Conservation (phyloP, 2,113 vertebrate species). For the Myxocyprinus asiaticus region DNA sequence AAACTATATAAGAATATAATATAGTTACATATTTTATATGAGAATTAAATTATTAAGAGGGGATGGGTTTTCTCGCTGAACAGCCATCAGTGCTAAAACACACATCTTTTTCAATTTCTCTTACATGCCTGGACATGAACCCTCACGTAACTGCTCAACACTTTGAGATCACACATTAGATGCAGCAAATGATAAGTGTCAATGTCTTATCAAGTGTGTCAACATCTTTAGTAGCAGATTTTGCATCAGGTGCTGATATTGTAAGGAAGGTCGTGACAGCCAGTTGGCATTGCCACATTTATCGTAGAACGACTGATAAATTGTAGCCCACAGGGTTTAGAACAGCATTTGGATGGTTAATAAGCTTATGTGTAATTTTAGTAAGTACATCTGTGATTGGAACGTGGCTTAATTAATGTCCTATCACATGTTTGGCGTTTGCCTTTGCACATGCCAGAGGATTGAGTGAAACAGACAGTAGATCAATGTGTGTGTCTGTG, state of each 20-base stretch:
- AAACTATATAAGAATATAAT: no score
- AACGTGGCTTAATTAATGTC: conserved; percentile 24
- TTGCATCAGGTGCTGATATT: not conserved
- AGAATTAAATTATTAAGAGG: no score
- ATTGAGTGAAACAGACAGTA: not conserved
- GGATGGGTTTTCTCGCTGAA: no score
- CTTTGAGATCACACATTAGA: not conserved
- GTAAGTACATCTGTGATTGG: conserved; percentile 25
- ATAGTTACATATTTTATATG: no score
- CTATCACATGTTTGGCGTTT: conserved; percentile 25
- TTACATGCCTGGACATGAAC: no score
- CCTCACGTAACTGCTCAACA: not conserved
- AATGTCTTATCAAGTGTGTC: not conserved
- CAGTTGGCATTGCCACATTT: not conserved
- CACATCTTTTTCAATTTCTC: no score
- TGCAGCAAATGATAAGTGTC: not conserved
- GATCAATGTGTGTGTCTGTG: not conserved
- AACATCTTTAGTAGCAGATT: not conserved
- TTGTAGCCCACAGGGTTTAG: not conserved
- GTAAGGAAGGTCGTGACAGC: not conserved
- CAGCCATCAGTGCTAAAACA: no score
- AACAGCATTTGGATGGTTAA: not conserved
- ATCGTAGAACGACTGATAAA: not conserved
- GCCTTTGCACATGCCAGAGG: conserved; percentile 7
- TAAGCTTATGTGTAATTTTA: conserved; percentile 21